phyloP scores from a whole-genome alignment of 2,797 vertebrate genomes.

The Characodon lateralis region DNA sequence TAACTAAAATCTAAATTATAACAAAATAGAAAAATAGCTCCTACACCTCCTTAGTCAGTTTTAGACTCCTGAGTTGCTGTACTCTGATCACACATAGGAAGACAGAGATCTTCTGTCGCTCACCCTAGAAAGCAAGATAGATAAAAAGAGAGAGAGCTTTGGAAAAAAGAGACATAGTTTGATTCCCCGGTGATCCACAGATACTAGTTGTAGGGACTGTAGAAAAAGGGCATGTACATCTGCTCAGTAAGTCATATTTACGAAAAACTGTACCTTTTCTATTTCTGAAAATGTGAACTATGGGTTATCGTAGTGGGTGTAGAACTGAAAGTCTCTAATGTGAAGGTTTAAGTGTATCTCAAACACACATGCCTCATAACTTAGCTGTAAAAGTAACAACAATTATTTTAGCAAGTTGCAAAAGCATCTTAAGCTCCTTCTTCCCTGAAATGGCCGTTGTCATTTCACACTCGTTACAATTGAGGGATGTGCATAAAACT shows the following conservation, averaged over 20 bases:
- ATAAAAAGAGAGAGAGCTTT: slow-evolving; percentile 21
- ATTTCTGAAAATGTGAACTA: slow-evolving; percentile 70
- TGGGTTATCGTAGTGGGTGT: slow-evolving; percentile 69
- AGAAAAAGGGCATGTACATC: slow-evolving; percentile 51
- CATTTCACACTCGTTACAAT: background rate
- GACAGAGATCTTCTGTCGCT: slow-evolving; percentile 45
- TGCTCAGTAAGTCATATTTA: slow-evolving; percentile 57
- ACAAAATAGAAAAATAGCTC: too few species aligned
- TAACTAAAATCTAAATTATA: too few species aligned
- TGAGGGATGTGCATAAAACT: background rate
- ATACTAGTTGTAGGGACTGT: slow-evolving; percentile 45
- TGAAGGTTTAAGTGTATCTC: slow-evolving; percentile 64
- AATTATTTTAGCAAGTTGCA: slow-evolving; percentile 37
- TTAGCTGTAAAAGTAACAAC: slow-evolving; percentile 48
- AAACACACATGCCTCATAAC: slow-evolving; percentile 37
- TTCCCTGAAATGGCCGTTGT: background rate
- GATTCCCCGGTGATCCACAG: slow-evolving; percentile 54
- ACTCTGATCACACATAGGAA: slow-evolving; percentile 54
- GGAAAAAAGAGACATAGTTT: slow-evolving; percentile 36
- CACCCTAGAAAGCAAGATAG: slow-evolving; percentile 38
- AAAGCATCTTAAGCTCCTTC: slow-evolving; percentile 7
- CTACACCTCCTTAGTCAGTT: slow-evolving; percentile 19
- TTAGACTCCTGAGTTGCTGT: slow-evolving; percentile 47
- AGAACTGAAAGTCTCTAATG: slow-evolving; percentile 65
- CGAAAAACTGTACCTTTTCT: slow-evolving; percentile 56